A percentile compares a stretch with the other conserved stretches of the same genome.
Evolutionary conservation across 2,113 vertebrate genomes (phyloP).

Genomic region (Phoxinus phoxinus): DNA sequence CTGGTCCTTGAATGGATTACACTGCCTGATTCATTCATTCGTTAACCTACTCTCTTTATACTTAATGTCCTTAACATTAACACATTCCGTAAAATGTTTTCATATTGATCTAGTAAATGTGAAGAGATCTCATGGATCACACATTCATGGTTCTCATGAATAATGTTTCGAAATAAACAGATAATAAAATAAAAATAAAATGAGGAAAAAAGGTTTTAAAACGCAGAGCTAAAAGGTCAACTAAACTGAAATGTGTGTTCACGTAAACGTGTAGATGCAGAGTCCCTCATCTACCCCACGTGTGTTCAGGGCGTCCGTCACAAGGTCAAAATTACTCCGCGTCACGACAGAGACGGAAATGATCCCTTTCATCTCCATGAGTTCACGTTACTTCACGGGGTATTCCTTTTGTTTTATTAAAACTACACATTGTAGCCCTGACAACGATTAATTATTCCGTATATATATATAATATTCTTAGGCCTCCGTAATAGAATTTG

Average conservation of each 20-base stretch:
- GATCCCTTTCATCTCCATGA: slow-evolving; percentile 24
- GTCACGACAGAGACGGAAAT: slow-evolving; percentile 62
- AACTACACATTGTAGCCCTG: background rate
- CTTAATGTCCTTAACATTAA: background rate
- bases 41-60: background rate
- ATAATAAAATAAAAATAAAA: background rate
- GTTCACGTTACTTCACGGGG: background rate
- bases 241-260: background rate
- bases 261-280: no score
- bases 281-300: slow-evolving; percentile 56
- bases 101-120: background rate
- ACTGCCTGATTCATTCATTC: slow-evolving; percentile 20
- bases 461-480: background rate
- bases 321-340: slow-evolving; percentile 77
- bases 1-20: background rate
- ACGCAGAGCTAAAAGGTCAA: background rate
- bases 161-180: no score
- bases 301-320: slow-evolving; percentile 73
- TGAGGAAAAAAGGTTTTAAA: background rate
- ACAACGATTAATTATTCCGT: background rate
- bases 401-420: background rate
- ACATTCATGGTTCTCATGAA: background rate
- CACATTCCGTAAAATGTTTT: background rate
- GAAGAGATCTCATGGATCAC: background rate
- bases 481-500: background rate